Conservation (phyloP, 2,797 vertebrate genomes). For the Urophycis tenuis region DNA sequence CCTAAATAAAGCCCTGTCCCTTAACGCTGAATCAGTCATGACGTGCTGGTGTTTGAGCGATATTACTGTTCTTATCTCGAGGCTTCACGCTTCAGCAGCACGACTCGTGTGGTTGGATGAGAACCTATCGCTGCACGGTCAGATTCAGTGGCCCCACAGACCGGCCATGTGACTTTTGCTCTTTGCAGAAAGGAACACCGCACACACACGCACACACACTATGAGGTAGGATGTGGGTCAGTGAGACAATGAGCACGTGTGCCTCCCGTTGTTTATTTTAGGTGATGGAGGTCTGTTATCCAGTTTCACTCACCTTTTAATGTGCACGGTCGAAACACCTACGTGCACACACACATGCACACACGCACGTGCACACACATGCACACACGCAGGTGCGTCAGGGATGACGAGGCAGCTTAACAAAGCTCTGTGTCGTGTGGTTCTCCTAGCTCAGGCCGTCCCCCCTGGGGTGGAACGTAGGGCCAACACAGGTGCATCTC, state of each 20-base stretch:
- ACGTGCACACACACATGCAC: constrained; percentile 8
- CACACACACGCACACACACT: not conserved
- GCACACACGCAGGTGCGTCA: constrained; percentile 6
- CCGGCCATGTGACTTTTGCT: constrained; percentile 26
- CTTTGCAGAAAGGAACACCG: constrained; percentile 26
- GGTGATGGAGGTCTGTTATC: constrained; percentile 15
- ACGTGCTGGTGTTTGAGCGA: not conserved
- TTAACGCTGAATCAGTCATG: not conserved
- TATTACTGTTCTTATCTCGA: not conserved
- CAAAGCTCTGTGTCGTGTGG: constrained; percentile 16
- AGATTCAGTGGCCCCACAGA: not conserved
- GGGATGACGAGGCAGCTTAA: constrained; percentile 18
- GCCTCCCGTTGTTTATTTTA: constrained; percentile 4
- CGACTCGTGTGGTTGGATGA: not conserved
- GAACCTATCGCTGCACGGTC: not conserved
- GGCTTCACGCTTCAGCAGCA: not conserved
- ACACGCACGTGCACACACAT: constrained; percentile 15
- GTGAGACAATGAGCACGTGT: constrained; percentile 18
- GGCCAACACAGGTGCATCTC: not conserved
- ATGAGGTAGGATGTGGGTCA: constrained; percentile 10
- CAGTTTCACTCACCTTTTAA: not conserved
- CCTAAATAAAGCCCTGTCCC: not conserved
- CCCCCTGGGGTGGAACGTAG: not conserved
- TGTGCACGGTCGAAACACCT: constrained; percentile 14
- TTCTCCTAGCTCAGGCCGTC: not conserved